Conservation (phyloP, 2,888 invertebrate species). For the Steinernema scapterisci region DNA sequence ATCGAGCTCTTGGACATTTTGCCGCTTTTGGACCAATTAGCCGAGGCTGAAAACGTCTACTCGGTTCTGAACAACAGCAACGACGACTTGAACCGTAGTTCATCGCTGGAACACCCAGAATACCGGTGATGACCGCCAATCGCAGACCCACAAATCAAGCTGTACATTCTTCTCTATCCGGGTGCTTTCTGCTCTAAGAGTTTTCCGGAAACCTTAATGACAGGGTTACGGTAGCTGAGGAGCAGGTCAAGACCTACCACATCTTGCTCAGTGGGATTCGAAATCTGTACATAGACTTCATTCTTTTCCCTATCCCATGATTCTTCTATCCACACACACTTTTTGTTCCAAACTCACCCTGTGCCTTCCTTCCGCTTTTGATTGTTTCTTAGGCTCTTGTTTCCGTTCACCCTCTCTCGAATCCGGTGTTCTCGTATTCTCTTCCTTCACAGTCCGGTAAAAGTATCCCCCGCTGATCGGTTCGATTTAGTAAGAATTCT, state of each 20-base stretch:
- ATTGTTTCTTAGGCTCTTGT: background rate
- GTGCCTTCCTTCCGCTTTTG: constrained; percentile 9
- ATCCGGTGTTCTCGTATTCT: constrained; percentile 20
- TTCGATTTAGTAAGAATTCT: background rate
- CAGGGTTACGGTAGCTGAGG: background rate
- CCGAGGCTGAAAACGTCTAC: constrained; percentile 88
- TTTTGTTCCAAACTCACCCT: background rate
- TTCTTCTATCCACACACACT: background rate
- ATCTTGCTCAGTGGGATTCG: constrained; percentile 10
- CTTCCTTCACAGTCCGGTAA: background rate
- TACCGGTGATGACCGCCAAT: background rate
- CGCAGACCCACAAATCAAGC: background rate
- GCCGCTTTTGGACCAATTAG: constrained; percentile 95
- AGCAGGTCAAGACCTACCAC: constrained; percentile 4
- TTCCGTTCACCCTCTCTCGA: background rate
- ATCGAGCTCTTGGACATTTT: constrained; percentile 93
- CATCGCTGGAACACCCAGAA: constrained; percentile 6
- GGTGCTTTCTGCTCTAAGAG: background rate
- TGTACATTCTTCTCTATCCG: constrained; percentile 12
- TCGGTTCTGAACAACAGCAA: constrained; percentile 37
- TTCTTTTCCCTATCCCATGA: background rate
- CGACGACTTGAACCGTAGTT: constrained; percentile 30
- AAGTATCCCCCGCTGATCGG: background rate
- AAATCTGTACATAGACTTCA: constrained; percentile 20
- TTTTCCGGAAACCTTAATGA: background rate